A percentile compares a stretch with the other conserved stretches of the same genome.
Conservation (phyloP, 2,797 vertebrate genomes). For the Gymnopithys bicolor region DNA sequence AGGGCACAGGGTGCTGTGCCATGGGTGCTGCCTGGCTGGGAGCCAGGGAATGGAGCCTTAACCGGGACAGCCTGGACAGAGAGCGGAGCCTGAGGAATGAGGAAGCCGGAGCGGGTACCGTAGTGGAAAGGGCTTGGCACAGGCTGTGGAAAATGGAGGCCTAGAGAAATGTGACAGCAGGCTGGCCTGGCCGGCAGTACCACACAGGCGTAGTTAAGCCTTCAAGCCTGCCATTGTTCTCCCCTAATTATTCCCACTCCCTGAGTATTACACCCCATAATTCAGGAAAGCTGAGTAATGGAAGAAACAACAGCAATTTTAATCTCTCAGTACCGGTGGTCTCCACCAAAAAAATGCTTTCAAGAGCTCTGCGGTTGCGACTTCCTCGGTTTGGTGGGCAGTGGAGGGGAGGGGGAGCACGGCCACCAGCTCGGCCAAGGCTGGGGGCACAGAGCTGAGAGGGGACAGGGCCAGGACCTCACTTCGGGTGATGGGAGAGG, state of each 20-base stretch:
- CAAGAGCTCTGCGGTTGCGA: constrained; percentile 59
- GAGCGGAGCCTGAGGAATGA: constrained; percentile 6
- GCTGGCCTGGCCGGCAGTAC: constrained; percentile 49
- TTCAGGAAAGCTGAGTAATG: constrained; percentile 78
- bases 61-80: neutral
- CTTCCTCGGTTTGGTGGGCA: constrained; percentile 61
- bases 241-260: constrained; percentile 76
- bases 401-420: constrained; percentile 33
- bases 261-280: constrained; percentile 77
- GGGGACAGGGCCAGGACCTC: neutral
- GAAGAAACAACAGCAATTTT: constrained; percentile 78
- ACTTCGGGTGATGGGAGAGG: neutral
- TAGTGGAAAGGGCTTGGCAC: constrained; percentile 56
- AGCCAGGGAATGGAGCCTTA: neutral
- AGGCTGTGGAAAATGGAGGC: constrained; percentile 48
- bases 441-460: rapidly evolving
- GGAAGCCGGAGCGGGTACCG: constrained; percentile 35
- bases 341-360: constrained; percentile 71
- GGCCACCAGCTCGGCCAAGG: neutral
- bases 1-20: rapidly evolving
- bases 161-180: constrained; percentile 62
- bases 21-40: neutral
- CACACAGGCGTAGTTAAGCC: constrained; percentile 56
- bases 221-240: constrained; percentile 75
- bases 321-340: constrained; percentile 74